These are phyloP conservation scores for Darevskia mixta DNA, from an alignment of 2,797 vertebrate genomes.

Conservation along the genomic window DNA sequence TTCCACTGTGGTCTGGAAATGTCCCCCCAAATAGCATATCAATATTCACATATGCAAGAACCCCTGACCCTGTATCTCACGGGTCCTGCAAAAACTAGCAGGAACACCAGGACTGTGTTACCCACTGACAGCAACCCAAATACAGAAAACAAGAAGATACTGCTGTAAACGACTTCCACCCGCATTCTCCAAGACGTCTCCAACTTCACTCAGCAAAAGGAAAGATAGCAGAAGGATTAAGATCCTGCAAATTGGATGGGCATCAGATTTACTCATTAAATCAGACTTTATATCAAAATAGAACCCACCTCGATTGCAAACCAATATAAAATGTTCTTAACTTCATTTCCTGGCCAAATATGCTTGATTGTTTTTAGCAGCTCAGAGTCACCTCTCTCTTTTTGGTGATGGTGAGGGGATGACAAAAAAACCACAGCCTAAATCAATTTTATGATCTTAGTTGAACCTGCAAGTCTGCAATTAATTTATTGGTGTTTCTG, in stretches of 20 bases:
- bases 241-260: not conserved
- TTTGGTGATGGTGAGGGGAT: not conserved
- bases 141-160: not conserved
- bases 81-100: not conserved
- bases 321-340: not conserved
- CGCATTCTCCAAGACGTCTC: not conserved
- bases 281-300: too few species aligned
- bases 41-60: not conserved
- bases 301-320: not conserved
- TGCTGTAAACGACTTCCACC: not conserved
- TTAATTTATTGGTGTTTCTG: conserved; percentile 58
- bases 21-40: not conserved
- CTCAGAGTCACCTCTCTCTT: not conserved
- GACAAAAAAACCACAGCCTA: not conserved
- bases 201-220: not conserved
- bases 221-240: not conserved
- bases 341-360: not conserved
- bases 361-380: conserved; percentile 24
- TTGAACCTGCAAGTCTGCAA: conserved; percentile 54
- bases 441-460: conserved; percentile 38
- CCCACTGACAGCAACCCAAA: not conserved
- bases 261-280: not conserved
- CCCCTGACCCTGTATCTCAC: too few species aligned
- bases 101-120: not conserved
- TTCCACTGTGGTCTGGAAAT: not conserved